Evolutionary conservation across 2,888 invertebrate genomes (phyloP), one percentile per base, ranked within the genome.

Genomic region (Oscheius onirici): DNA sequence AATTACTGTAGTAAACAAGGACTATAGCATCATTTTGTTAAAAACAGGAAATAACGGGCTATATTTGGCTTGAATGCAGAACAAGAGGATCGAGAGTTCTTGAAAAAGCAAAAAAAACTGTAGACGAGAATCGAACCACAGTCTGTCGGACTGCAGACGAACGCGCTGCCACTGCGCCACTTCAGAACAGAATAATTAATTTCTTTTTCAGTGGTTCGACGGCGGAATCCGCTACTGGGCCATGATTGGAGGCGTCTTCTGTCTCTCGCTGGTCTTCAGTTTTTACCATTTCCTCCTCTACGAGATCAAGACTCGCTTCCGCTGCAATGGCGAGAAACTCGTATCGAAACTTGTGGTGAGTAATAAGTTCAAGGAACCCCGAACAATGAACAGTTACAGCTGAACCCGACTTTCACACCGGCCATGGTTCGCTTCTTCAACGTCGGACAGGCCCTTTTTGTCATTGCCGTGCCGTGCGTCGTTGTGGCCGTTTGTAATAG

Each of bases 281-380:
- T 66, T 26, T 13, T 71, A 71, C n/a, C 71, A 71, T 26, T 71
- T 71, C 44, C 41, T 71, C 8, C 55, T 71, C 8, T 71, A 71
- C 34, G 54, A 54, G 10, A 20, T 71, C 40, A 57, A 40, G n/a
- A 66, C 66, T 22, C 55, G 65, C 22, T 46, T 20, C 34, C 43
- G 57, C 2, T 71, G 71, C 57, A 66, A 71, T 66, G 71, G 71
- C 11, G 58, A 61, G 26, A 71, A 71, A 49, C 44, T 71, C 17
- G 65, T 66, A 34, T 71, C 71, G 15, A 71, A 66, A 26, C 49
- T 71, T 17, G 43, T 57, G 43, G 71, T 71, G 22, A 44, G 57
- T 55, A 26, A 24, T 17, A 54, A 24, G n/a, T n/a, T n/a, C 22
- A 13, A 20, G 20, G 54, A 13, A 6, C 5, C 34, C 17, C 11